Evolutionary conservation across 2,797 vertebrate species (phyloP), one percentile per base, ranked within the genome.

Genomic region (Pachyuromys duprasi): DNA sequence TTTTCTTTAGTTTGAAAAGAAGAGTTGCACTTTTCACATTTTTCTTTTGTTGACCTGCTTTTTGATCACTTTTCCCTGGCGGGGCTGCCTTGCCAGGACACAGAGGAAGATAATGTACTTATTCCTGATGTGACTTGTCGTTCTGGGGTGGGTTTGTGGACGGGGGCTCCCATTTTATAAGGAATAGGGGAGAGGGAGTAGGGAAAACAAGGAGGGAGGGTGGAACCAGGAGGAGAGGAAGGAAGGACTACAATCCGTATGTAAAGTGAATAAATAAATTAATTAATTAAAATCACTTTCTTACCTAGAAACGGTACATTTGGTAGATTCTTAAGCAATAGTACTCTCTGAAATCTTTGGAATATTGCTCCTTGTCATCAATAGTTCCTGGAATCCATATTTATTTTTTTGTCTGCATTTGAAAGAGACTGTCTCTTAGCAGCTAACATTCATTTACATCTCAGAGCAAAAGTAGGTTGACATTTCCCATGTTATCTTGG

Each of bases 1-100:
- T 81, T 89, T 83, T 24, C 60, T 95, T 86, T 57, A 90, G 76
- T 49, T 91, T 89, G 53, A 89, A 94, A 75, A 94, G 69, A 76
- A 60, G 31, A 65, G 14, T 39, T 75, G 17, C 5, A 20, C 22
- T 83, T 96, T 95, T 63, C 49, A 39, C 14, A 15, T 72, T 82
- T 3, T 86, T 79, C 55, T 86, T 95, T 92, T 82, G 62, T 90
- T 93, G 74, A 86, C 12, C 49, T 49, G 49, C 49, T 49, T 49
- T 49, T 11, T 49, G 49, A 49, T 49, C 49, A 49, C 49, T 49
- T 49, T 49, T 49, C 49, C 49, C 49, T 49, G 49, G 49, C 8
- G 49, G 49, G 49, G 49, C 49, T 49, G 49, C 49, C 9, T 49
- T 49, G 8, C 49, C 49, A 49, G 49, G 49, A 8, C 49, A 49